Percentiles rank a stretch among this genome's conserved stretches.
phyloP scores from a whole-genome alignment of 2,797 vertebrate species.

The Petrocephalus schoutedeni region DNA sequence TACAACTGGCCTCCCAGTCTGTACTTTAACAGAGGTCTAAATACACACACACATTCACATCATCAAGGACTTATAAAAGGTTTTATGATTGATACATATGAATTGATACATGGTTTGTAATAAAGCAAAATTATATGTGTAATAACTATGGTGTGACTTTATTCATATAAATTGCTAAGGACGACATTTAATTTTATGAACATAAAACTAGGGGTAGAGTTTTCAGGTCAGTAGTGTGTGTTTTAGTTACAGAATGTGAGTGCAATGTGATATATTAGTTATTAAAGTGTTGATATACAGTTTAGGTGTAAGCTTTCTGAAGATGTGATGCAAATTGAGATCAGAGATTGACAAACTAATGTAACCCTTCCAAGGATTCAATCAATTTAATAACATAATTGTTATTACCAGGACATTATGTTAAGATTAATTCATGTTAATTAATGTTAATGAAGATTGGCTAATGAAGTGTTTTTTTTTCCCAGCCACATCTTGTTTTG shows the following conservation, averaged over 20 bases:
- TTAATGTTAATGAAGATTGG: slow-evolving; percentile 22
- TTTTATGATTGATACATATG: slow-evolving; percentile 10
- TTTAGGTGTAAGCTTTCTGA: neutral
- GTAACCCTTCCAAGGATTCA: slow-evolving; percentile 8
- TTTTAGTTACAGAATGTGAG: neutral
- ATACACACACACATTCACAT: slow-evolving; percentile 9
- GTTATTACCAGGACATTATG: slow-evolving; percentile 18
- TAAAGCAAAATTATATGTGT: slow-evolving; percentile 13
- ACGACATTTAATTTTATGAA: slow-evolving; percentile 17
- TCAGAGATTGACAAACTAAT: slow-evolving; percentile 5
- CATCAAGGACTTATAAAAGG: slow-evolving; percentile 22
- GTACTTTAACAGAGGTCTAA: slow-evolving; percentile 26
- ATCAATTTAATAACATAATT: slow-evolving; percentile 22
- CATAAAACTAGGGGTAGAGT: neutral
- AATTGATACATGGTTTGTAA: slow-evolving; percentile 2
- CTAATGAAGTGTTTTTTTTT: slow-evolving; percentile 19
- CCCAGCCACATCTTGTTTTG: slow-evolving; percentile 8
- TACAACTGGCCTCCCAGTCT: slow-evolving; percentile 25
- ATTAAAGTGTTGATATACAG: neutral
- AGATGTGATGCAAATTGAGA: slow-evolving; percentile 5
- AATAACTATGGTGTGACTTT: slow-evolving; percentile 15
- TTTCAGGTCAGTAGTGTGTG: slow-evolving; percentile 13
- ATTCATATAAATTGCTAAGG: slow-evolving; percentile 12
- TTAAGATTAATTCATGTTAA: slow-evolving; percentile 21
- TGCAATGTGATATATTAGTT: slow-evolving; percentile 11